Conservation (phyloP, 64 coral and sea anemone species). For the Astreopora myriophthalma region DNA sequence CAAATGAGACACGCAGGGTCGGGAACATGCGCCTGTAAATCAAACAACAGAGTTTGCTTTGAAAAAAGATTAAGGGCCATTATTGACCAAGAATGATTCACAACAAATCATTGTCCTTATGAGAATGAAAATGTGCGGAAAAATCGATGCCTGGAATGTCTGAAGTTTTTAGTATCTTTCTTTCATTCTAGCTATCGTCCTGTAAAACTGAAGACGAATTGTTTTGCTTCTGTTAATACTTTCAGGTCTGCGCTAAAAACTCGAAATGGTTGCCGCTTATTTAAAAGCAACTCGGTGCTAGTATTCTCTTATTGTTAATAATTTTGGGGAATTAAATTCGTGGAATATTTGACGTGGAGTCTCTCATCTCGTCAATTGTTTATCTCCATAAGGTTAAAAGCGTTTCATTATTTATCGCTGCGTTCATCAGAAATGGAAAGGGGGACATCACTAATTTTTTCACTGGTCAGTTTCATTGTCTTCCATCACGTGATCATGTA, state of each 20-base stretch:
- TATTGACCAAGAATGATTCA: background rate
- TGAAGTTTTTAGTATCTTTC: background rate
- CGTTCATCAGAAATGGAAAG: background rate
- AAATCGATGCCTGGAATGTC: no score
- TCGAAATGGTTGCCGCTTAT: no score
- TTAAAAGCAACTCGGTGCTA: no score
- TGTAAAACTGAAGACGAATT: no score
- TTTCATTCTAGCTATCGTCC: background rate
- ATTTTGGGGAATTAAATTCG: background rate
- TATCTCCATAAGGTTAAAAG: background rate
- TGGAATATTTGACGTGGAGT: background rate
- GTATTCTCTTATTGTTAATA: background rate
- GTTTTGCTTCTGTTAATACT: background rate
- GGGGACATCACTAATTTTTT: background rate
- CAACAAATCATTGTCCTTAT: no score
- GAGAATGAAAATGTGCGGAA: no score
- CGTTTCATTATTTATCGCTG: background rate
- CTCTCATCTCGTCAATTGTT: background rate
- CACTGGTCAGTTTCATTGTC: background rate
- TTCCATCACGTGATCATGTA: background rate
- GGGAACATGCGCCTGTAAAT: constrained; percentile 91
- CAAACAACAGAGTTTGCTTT: background rate
- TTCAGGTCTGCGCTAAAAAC: no score
- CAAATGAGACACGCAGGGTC: constrained; percentile 84
- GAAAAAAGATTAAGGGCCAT: background rate